Conservation (phyloP, 2,113 vertebrate species). For the Irena cyanogastra region DNA sequence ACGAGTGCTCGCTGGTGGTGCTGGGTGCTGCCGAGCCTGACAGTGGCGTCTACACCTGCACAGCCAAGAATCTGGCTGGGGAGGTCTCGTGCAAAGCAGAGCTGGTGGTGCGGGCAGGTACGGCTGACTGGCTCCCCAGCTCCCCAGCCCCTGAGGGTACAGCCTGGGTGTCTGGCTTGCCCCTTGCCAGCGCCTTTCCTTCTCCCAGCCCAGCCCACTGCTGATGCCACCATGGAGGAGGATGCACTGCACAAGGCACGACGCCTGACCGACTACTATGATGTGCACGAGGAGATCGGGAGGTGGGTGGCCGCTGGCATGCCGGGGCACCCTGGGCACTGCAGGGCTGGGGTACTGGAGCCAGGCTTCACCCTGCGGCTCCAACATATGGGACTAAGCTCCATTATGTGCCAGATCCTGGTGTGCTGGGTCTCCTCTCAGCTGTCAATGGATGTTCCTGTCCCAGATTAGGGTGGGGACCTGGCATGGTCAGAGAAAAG, state of each 20-base stretch:
- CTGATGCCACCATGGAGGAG: slow-evolving; percentile 75
- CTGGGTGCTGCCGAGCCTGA: slow-evolving; percentile 81
- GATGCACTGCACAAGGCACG: slow-evolving; percentile 81
- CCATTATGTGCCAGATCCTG: not conserved
- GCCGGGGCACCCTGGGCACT: not conserved
- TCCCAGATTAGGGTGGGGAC: not conserved
- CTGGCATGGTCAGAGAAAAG: not conserved
- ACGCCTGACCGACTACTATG: slow-evolving; percentile 87
- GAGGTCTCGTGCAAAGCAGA: slow-evolving; percentile 96
- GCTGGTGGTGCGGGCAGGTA: slow-evolving; percentile 85
- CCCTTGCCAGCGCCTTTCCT: not conserved
- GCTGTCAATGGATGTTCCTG: fast-evolving
- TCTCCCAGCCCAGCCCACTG: slow-evolving; percentile 73
- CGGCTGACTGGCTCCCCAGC: not conserved
- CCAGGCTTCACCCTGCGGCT: not conserved
- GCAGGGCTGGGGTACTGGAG: not conserved
- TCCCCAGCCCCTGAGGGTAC: not conserved
- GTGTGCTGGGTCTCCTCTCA: not conserved
- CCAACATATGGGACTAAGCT: fast-evolving
- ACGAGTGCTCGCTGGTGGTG: slow-evolving; percentile 91
- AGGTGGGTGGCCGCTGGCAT: slow-evolving; percentile 60
- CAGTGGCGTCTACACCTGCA: slow-evolving; percentile 93
- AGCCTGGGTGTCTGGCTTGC: not conserved
- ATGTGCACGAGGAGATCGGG: slow-evolving; percentile 91
- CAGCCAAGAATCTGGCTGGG: slow-evolving; percentile 87